Percentiles rank a stretch among this genome's conserved stretches.
phyloP scores from a whole-genome alignment of 2,113 vertebrate genomes.

The Laticauda laticaudata region DNA sequence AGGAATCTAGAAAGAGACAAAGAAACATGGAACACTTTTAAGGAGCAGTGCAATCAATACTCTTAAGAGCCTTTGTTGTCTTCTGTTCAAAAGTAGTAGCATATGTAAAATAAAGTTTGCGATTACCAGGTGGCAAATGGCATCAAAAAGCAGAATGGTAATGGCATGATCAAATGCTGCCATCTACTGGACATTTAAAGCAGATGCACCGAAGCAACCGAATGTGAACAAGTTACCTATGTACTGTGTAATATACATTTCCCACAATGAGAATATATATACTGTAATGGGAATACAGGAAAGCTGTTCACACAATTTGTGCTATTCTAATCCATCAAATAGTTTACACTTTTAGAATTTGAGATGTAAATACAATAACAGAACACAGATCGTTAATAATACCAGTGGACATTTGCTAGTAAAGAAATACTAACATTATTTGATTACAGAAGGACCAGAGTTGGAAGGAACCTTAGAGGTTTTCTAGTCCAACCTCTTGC shows the following conservation, averaged over 20 bases:
- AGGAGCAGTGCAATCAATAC: background rate
- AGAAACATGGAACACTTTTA: conserved; percentile 2
- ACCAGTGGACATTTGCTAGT: background rate
- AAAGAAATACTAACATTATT: background rate
- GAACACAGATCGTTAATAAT: background rate
- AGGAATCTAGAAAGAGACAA: conserved; percentile 83
- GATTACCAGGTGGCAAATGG: background rate
- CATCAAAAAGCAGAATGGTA: background rate
- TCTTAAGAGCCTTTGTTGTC: conserved; percentile 19
- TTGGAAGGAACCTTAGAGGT: background rate
- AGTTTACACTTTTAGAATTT: background rate
- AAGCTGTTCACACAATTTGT: background rate
- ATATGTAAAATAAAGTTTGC: background rate
- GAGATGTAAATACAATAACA: background rate
- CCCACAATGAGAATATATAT: background rate
- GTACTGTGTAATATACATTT: background rate
- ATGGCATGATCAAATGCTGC: conserved; percentile 60
- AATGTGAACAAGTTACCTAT: background rate
- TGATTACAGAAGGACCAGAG: background rate
- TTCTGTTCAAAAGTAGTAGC: background rate
- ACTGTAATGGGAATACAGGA: background rate
- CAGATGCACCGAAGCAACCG: background rate
- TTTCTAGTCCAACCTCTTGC: background rate
- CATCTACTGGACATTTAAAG: conserved; percentile 68
- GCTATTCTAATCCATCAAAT: background rate